Evolutionary conservation across 2,888 invertebrate genomes (phyloP).

Genomic region (Cybosia mesomella): DNA sequence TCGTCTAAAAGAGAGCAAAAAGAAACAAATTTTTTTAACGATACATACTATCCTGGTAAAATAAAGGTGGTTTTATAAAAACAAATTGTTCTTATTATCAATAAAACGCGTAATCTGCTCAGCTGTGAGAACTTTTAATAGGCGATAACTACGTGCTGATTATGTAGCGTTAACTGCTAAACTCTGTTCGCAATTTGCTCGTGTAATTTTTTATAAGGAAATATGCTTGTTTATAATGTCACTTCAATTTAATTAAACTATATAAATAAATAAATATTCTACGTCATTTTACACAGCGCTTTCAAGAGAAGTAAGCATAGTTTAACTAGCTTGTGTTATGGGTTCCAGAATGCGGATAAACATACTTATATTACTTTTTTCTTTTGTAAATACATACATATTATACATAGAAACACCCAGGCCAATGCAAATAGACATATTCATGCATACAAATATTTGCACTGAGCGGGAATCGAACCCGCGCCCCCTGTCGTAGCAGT

Average conservation of each 20-base stretch:
- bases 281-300: too few species aligned
- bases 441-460: too few species aligned
- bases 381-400: too few species aligned
- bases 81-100: conserved; percentile 2
- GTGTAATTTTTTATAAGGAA: neutral
- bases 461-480: too few species aligned
- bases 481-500: too few species aligned
- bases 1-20: too few species aligned
- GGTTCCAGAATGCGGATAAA: too few species aligned
- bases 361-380: too few species aligned
- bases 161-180: conserved; percentile 11
- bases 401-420: too few species aligned
- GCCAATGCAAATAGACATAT: too few species aligned
- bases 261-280: neutral
- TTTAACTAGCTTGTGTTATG: too few species aligned
- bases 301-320: too few species aligned
- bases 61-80: neutral
- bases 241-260: neutral
- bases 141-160: conserved; percentile 8
- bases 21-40: neutral
- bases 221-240: neutral
- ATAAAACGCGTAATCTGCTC: conserved; percentile 10
- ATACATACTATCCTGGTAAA: neutral
- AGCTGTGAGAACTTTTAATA: conserved; percentile 18
- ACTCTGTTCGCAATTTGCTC: neutral